Evolutionary conservation across 2,888 invertebrate species (phyloP).

Genomic region (Caenorhabditis auriculariae): DNA sequence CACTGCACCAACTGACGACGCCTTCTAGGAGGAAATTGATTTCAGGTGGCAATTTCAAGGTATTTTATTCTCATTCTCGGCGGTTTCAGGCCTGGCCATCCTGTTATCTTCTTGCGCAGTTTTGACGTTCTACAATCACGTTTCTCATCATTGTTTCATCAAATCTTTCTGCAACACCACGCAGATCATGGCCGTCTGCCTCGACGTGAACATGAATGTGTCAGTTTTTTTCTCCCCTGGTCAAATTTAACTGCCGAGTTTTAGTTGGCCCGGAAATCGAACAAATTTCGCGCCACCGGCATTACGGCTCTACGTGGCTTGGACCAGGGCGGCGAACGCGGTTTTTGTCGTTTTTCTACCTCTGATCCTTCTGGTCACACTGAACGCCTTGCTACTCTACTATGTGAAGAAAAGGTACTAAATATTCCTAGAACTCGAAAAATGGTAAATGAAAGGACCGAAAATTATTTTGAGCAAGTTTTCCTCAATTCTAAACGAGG

Average conservation of each 20-base stretch:
- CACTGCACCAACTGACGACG: slow-evolving; percentile 35
- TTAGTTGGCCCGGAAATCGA: slow-evolving; percentile 56
- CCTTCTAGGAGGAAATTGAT: slow-evolving; percentile 28
- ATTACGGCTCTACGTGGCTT: slow-evolving; percentile 41
- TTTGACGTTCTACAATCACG: slow-evolving; percentile 53
- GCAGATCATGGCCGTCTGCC: slow-evolving; percentile 47
- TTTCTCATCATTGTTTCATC: slow-evolving; percentile 49
- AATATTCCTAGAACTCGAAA: neutral
- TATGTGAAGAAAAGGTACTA: slow-evolving; percentile 37
- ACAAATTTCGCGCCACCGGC: slow-evolving; percentile 41
- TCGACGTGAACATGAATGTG: slow-evolving; percentile 43
- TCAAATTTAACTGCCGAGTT: neutral
- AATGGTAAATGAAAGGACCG: neutral
- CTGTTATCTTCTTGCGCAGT: slow-evolving; percentile 36
- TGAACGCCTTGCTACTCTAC: slow-evolving; percentile 38
- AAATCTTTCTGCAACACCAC: slow-evolving; percentile 50
- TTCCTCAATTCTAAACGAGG: too few relatives aligned
- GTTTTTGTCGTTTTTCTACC: slow-evolving; percentile 51
- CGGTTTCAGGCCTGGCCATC: slow-evolving; percentile 18
- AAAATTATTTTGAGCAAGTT: too few relatives aligned
- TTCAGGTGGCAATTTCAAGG: neutral
- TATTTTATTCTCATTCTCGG: neutral
- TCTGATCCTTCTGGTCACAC: slow-evolving; percentile 41
- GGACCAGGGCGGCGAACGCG: slow-evolving; percentile 48
- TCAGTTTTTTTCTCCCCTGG: slow-evolving; percentile 19